A percentile compares a stretch with the other conserved stretches of the same genome.
These are phyloP conservation scores for Charanyca ferruginea DNA, from an alignment of 2,888 invertebrate genomes.

Conservation along the genomic window DNA sequence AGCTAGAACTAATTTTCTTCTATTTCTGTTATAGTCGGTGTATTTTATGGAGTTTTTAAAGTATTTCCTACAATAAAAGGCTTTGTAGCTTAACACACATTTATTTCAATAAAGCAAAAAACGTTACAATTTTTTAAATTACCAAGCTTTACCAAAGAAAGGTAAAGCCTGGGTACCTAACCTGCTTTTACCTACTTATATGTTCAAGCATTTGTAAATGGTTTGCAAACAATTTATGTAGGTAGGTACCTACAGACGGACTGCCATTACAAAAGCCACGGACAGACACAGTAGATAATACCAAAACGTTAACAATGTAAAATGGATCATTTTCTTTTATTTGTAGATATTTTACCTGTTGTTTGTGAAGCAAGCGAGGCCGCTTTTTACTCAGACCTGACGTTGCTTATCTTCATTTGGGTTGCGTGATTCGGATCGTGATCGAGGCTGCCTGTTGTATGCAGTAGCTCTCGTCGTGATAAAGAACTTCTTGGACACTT, in stretches of 20 bases:
- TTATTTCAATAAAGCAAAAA: constrained; percentile 41
- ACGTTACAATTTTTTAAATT: constrained; percentile 19
- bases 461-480: constrained; percentile 67
- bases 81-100: constrained; percentile 26
- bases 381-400: constrained; percentile 11
- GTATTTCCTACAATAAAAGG: constrained; percentile 27
- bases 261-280: neutral
- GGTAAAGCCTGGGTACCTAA: constrained; percentile 19
- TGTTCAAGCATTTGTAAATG: constrained; percentile 8
- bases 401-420: too few species aligned
- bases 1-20: too few species aligned
- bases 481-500: constrained; percentile 77
- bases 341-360: constrained; percentile 46
- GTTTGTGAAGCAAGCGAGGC: constrained; percentile 20
- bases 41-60: too few species aligned
- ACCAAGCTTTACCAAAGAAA: constrained; percentile 13
- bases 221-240: constrained; percentile 13
- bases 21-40: too few species aligned
- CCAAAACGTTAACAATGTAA: constrained; percentile 4
- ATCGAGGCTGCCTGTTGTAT: constrained; percentile 38
- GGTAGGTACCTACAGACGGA: neutral
- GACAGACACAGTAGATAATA: neutral
- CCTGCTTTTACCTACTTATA: neutral
- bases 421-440: too few species aligned
- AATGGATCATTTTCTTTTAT: constrained; percentile 17